Conservation (phyloP, 2,888 invertebrate genomes). For the Azorinus chamasolen region DNA sequence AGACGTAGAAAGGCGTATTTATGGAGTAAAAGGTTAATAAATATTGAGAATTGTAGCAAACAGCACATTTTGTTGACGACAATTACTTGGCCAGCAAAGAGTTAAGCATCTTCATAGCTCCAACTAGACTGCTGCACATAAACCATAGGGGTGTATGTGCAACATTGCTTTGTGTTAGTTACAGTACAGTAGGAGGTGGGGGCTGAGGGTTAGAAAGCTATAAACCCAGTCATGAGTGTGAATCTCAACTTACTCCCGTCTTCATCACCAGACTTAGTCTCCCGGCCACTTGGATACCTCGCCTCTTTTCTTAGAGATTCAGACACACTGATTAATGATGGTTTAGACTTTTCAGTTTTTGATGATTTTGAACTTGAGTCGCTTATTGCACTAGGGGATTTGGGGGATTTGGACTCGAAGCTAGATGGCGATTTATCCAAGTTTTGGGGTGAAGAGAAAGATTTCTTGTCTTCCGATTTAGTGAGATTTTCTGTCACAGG, state of each 20-base stretch:
- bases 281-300: constrained; percentile 49
- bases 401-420: constrained; percentile 25
- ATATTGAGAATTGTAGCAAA: too few relatives aligned
- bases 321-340: constrained; percentile 27
- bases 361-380: constrained; percentile 21
- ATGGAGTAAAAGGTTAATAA: too few relatives aligned
- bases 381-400: constrained; percentile 50
- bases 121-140: too few relatives aligned
- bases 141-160: too few relatives aligned
- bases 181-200: too few relatives aligned
- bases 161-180: too few relatives aligned
- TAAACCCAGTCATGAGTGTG: not conserved
- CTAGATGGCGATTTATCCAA: constrained; percentile 20
- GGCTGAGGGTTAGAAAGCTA: not conserved
- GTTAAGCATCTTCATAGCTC: too few relatives aligned
- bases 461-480: constrained; percentile 33
- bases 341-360: constrained; percentile 43
- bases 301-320: constrained; percentile 51
- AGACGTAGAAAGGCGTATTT: too few relatives aligned
- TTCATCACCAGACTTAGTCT: constrained; percentile 46
- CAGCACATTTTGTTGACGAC: too few relatives aligned
- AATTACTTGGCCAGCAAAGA: too few relatives aligned
- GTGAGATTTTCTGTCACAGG: constrained; percentile 18
- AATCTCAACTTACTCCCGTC: constrained; percentile 29
- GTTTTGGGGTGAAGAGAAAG: constrained; percentile 45